Base-by-base conservation (phyloP, 1,140 invertebrate genomes). In the Chironomus striatipennis region DNA sequence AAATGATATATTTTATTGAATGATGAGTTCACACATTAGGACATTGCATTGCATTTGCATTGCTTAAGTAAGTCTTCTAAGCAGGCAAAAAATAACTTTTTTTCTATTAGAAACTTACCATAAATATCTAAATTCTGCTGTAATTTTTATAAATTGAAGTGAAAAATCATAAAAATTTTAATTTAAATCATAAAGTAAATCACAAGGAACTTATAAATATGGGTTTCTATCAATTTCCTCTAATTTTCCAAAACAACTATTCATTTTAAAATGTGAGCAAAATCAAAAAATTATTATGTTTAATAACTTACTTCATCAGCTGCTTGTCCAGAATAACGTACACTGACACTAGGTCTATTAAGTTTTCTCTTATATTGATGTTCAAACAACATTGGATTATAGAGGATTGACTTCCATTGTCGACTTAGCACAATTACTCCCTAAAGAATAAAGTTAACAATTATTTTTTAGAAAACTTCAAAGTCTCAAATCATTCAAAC, bases 371-470 rank as follows among this genome's bases (percentile, higher is more conserved):
- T 95, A 79, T 93, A 92, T 80, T 93, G 94, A 80, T 95, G 92
- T 78, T 97, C 94, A 73, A 96, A 86, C 43, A 97, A 84, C 73
- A 96, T 85, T 0, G 96, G 96, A 77, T 96, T 97, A 80, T 98
- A 97, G 2, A 98, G 83, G 4, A 95, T 92, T 82, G 96, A 97
- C 83, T 98, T 98, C 96, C 96, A 98, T 80, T 98, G 95, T 2
- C 96, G 87, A 78, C 94, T 96, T 18, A 98, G 81, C 70, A 95
- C 93, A 80, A 96, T 90, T 18, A 97, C 90, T n/a, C 94, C 94
- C 88, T 94, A 76, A 5, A 34, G 43, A 84, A 79, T 76, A 73
- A 70, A 75, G 76, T 74, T 76, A 79, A 76, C 65, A 73, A 74
- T 74, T 73, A 64, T 12, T 72, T 43, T 74, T n/a, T 73, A 80